phyloP scores from a whole-genome alignment of 1,140 invertebrate genomes.

The Theocolax elegans region DNA sequence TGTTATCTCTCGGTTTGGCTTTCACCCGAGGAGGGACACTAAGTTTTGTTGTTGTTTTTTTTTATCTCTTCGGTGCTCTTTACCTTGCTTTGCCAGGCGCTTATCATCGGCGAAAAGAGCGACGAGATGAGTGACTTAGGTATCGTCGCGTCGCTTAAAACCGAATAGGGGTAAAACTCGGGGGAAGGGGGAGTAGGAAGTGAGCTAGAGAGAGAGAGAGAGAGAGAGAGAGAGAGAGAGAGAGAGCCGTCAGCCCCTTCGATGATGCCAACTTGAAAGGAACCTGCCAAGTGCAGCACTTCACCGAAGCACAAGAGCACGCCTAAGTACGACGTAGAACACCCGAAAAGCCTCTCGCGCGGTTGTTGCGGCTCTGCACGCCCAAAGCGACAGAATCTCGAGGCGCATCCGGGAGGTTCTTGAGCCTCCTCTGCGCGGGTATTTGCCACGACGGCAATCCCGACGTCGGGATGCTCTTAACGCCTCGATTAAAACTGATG shows the following conservation, averaged over 20 bases:
- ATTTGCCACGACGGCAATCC: constrained; percentile 24
- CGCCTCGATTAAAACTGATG: neutral
- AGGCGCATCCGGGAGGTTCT: constrained; percentile 32
- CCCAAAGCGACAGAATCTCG: constrained; percentile 10
- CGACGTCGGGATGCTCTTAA: neutral
- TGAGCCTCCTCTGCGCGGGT: constrained; percentile 43
- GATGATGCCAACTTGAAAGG: neutral
- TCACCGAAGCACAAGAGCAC: neutral
- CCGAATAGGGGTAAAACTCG: neutral
- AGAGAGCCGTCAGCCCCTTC: neutral
- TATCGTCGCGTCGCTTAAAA: neutral
- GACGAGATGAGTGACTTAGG: neutral
- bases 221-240: neutral
- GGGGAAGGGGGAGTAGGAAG: neutral
- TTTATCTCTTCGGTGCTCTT: constrained; percentile 9
- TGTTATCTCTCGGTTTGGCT: constrained; percentile 12
- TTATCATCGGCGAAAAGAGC: constrained; percentile 2
- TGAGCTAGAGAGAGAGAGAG: neutral
- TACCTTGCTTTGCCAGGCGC: neutral
- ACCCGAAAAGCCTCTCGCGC: neutral
- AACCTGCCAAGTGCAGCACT: neutral
- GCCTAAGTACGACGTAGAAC: neutral
- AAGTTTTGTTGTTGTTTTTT: constrained; percentile 39
- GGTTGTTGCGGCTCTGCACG: neutral
- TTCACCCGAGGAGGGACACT: no score